These are phyloP conservation scores for Stichodactyla helianthus DNA, from an alignment of 64 coral and sea anemone species.

Conservation along the genomic window DNA sequence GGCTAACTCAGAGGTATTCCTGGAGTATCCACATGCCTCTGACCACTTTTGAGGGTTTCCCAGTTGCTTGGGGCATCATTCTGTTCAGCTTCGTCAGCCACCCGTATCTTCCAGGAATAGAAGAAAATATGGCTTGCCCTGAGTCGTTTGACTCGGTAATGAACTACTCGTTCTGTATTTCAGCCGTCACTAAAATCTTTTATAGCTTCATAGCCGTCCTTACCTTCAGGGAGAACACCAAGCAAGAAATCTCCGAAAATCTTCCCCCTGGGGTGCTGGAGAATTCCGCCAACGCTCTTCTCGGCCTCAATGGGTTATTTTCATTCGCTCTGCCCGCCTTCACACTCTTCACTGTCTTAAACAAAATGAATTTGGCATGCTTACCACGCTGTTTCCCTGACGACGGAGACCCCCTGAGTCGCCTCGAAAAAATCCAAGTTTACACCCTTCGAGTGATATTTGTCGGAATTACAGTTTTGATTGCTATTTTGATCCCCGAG, in stretches of 20 bases:
- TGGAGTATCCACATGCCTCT: constrained; percentile 87
- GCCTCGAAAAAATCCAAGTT: constrained; percentile 55
- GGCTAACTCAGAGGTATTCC: constrained; percentile 62
- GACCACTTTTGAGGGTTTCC: constrained; percentile 70
- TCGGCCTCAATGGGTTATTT: constrained; percentile 70
- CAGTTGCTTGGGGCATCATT: constrained; percentile 95
- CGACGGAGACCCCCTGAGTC: constrained; percentile 39
- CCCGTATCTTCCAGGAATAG: constrained; percentile 87
- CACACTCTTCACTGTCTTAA: constrained; percentile 57
- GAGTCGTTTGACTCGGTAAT: constrained; percentile 62
- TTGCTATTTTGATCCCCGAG: constrained; percentile 75
- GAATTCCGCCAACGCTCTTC: constrained; percentile 58
- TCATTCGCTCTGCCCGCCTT: constrained; percentile 71
- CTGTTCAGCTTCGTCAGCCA: constrained; percentile 97
- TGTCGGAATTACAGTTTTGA: constrained; percentile 50
- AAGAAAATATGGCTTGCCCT: constrained; percentile 81
- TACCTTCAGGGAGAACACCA: constrained; percentile 55
- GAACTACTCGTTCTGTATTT: constrained; percentile 65
- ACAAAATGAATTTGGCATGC: constrained; percentile 47
- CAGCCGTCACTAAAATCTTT: constrained; percentile 47
- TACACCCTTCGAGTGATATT: constrained; percentile 70
- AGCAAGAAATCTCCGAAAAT: constrained; percentile 84
- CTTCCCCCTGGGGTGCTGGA: constrained; percentile 60
- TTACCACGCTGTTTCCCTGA: constrained; percentile 82
- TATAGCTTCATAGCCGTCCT: constrained; percentile 69